Evolutionary conservation across 1,140 invertebrate species (phyloP).

Genomic region (Drosophila lowei): DNA sequence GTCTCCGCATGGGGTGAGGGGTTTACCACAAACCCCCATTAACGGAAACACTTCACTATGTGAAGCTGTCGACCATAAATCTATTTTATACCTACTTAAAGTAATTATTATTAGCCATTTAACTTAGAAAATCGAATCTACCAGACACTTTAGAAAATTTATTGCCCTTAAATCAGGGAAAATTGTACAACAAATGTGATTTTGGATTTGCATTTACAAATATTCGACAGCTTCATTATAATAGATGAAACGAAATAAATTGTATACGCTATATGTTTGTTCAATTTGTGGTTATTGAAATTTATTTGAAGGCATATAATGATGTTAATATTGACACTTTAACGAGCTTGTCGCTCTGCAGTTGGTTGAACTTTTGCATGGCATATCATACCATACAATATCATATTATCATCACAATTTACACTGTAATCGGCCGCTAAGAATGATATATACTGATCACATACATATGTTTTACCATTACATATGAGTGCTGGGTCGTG

Average conservation of each 20-base stretch:
- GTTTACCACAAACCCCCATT: no score
- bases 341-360: constrained; percentile 30
- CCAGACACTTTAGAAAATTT: constrained; percentile 7
- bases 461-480: constrained; percentile 24
- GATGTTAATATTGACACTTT: constrained; percentile 74
- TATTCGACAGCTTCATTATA: constrained; percentile 41
- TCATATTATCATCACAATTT: constrained; percentile 38
- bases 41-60: no score
- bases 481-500: constrained; percentile 17
- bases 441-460: constrained; percentile 25
- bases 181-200: neutral
- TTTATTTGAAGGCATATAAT: constrained; percentile 39
- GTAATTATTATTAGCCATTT: neutral
- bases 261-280: constrained; percentile 31
- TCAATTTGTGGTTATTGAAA: constrained; percentile 34
- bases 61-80: no score
- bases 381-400: constrained; percentile 15
- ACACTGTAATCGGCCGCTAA: constrained; percentile 14
- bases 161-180: neutral
- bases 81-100: neutral
- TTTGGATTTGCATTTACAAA: constrained; percentile 39
- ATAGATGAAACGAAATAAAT: constrained; percentile 25
- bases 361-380: constrained; percentile 65
- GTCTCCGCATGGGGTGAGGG: no score
- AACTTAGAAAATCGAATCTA: constrained; percentile 7